Conservation (phyloP, 2,888 invertebrate genomes). For the Idaea biselata region DNA sequence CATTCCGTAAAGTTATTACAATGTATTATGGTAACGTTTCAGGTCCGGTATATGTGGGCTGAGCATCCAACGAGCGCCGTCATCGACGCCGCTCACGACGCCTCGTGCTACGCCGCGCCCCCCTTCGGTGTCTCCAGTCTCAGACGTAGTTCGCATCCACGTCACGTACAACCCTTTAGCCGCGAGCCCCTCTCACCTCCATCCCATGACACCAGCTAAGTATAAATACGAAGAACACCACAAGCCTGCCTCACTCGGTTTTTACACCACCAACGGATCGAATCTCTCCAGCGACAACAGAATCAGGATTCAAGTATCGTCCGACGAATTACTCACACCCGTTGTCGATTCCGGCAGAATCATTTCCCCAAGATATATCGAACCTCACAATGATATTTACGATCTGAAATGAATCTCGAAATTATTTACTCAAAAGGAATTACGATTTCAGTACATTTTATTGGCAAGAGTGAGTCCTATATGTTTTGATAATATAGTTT, state of each 20-base stretch:
- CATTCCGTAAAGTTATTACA: not conserved
- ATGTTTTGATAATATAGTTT: not conserved
- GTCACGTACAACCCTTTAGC: constrained; percentile 84
- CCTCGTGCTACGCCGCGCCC: constrained; percentile 84
- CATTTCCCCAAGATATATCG: constrained; percentile 61
- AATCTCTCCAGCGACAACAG: constrained; percentile 83
- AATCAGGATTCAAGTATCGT: constrained; percentile 86
- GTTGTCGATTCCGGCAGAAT: constrained; percentile 82
- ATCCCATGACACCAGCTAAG: constrained; percentile 69
- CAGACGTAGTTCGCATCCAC: constrained; percentile 86
- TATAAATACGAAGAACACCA: constrained; percentile 63
- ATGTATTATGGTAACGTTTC: constrained; percentile 33
- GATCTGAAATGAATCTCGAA: constrained; percentile 55
- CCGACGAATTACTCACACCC: constrained; percentile 84
- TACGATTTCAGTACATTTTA: not conserved
- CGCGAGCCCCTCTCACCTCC: constrained; percentile 78
- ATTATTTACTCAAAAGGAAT: not conserved
- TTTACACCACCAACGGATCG: constrained; percentile 80
- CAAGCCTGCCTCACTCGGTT: constrained; percentile 65
- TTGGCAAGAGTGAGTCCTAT: not conserved
- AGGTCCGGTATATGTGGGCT: constrained; percentile 75
- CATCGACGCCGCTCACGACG: constrained; percentile 79
- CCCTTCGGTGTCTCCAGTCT: constrained; percentile 82
- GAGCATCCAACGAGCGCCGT: constrained; percentile 76
- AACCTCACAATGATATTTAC: constrained; percentile 65